These are phyloP conservation scores for Pseudoatta argentina DNA, from an alignment of 1,140 invertebrate genomes.

Conservation along the genomic window DNA sequence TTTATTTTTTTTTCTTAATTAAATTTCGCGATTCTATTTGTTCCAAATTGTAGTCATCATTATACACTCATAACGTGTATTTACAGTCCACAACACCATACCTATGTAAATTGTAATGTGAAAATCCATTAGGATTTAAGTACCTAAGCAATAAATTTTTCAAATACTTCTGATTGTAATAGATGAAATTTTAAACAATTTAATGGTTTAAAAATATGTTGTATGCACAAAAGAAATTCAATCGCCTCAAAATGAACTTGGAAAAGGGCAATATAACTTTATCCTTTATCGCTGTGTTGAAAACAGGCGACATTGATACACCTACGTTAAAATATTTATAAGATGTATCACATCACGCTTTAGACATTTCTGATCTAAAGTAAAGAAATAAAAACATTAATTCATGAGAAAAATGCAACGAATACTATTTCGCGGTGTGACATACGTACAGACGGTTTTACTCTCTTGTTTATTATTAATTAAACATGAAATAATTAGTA, in stretches of 20 bases:
- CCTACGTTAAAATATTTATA: slow-evolving; percentile 56
- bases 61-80: background rate
- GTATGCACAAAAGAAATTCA: slow-evolving; percentile 24
- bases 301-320: slow-evolving; percentile 17
- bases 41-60: background rate
- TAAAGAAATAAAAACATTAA: slow-evolving; percentile 23
- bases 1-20: slow-evolving; percentile 15
- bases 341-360: slow-evolving; percentile 17
- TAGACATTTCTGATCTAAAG: slow-evolving; percentile 2
- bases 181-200: slow-evolving; percentile 7
- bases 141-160: background rate
- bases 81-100: background rate
- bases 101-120: background rate
- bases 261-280: slow-evolving; percentile 3
- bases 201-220: background rate
- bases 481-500: slow-evolving; percentile 5
- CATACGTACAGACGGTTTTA: background rate
- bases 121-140: background rate
- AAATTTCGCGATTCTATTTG: slow-evolving; percentile 22
- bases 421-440: background rate
- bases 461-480: background rate
- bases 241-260: background rate
- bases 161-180: background rate
- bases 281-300: slow-evolving; percentile 14
- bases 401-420: background rate